These are phyloP conservation scores for Nycticryphes semicollaris DNA, from an alignment of 2,113 vertebrate species.

Conservation along the genomic window DNA sequence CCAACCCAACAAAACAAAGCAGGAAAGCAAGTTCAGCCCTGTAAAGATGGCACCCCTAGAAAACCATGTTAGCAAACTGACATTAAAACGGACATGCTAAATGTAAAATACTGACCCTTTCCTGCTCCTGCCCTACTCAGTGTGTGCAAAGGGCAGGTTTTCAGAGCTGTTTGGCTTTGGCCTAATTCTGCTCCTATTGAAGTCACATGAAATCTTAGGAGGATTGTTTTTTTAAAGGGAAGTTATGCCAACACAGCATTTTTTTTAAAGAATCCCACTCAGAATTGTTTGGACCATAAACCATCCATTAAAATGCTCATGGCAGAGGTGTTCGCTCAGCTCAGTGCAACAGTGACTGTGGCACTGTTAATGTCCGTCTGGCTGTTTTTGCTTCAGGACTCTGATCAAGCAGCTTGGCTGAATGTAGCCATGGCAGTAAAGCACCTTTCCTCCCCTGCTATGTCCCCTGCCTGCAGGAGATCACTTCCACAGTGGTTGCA, in stretches of 20 bases:
- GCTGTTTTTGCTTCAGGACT: background rate
- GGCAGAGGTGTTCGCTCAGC: background rate
- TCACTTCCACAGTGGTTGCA: background rate
- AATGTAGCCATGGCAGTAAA: background rate
- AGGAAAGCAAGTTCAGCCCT: background rate
- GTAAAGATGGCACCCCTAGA: background rate
- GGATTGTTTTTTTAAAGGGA: background rate
- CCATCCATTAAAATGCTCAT: background rate
- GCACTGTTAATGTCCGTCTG: background rate
- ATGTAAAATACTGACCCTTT: background rate
- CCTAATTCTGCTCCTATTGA: background rate
- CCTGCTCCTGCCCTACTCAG: background rate
- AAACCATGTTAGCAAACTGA: background rate
- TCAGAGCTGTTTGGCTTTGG: background rate
- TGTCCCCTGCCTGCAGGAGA: background rate
- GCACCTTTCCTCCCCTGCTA: background rate
- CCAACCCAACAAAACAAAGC: background rate
- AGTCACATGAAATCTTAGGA: background rate
- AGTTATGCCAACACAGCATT: background rate
- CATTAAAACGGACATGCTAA: background rate
- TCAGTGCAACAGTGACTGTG: background rate
- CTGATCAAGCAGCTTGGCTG: background rate
- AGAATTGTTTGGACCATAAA: background rate
- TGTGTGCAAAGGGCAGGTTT: background rate
- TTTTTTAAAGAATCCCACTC: background rate